Conservation (phyloP, 1,140 invertebrate species). For the Drosophila rufa region DNA sequence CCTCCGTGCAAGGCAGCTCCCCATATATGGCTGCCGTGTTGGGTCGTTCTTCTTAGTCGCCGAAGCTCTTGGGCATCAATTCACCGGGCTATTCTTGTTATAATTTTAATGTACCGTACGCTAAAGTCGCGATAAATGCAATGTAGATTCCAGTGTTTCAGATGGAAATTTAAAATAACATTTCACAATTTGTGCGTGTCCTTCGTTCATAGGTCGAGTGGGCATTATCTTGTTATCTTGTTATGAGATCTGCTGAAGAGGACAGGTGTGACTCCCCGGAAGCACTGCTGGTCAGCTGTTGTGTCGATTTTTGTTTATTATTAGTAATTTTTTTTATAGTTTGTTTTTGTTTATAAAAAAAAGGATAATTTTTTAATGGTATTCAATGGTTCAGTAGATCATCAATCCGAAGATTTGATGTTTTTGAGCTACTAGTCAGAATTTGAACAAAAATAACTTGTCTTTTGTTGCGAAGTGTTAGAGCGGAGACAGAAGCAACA, state of each 20-base stretch:
- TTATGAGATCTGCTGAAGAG: too few relatives aligned
- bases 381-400: too few relatives aligned
- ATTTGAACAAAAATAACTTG: too few relatives aligned
- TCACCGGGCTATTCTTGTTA: conserved; percentile 60
- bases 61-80: conserved; percentile 22
- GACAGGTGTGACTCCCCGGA: background rate
- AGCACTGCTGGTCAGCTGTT: background rate
- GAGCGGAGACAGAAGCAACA: background rate
- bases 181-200: conserved; percentile 6
- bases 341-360: too few relatives aligned
- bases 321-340: too few relatives aligned
- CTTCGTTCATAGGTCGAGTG: background rate
- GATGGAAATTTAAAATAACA: conserved; percentile 41
- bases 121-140: conserved; percentile 34
- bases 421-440: too few relatives aligned
- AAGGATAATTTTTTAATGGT: too few relatives aligned
- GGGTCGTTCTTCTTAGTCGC: conserved; percentile 20
- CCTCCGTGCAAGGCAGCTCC: conserved; percentile 9
- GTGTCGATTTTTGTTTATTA: too few relatives aligned
- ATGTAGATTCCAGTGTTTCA: conserved; percentile 46
- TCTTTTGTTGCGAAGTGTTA: background rate
- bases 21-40: background rate
- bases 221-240: background rate
- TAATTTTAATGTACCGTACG: conserved; percentile 65
- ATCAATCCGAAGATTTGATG: too few relatives aligned